Conservation (phyloP, 2,113 vertebrate species). For the Columbina picui region DNA sequence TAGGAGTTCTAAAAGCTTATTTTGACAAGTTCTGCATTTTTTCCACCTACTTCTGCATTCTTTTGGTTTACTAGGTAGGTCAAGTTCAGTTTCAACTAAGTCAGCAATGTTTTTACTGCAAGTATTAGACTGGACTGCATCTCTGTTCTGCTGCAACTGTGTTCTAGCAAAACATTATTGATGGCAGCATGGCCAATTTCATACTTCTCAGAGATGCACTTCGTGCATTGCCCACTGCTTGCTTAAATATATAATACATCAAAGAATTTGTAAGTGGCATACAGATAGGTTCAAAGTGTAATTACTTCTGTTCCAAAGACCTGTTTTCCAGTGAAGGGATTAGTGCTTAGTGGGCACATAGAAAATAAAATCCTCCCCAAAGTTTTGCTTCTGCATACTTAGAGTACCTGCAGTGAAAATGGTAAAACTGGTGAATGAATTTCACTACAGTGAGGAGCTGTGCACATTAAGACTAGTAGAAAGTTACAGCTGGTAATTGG, state of each 20-base stretch:
- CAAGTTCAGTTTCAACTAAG: background rate
- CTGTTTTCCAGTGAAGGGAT: background rate
- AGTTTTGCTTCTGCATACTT: background rate
- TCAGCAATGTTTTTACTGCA: background rate
- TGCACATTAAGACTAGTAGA: background rate
- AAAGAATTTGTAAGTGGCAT: background rate
- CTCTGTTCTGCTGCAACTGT: background rate
- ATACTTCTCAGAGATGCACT: background rate
- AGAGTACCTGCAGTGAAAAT: background rate
- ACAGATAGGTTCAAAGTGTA: background rate
- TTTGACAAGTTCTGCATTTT: background rate
- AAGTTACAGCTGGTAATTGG: background rate
- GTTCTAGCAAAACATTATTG: background rate
- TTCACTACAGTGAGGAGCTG: background rate
- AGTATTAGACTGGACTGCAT: background rate
- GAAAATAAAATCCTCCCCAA: background rate
- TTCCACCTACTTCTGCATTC: background rate
- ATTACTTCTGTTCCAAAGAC: background rate
- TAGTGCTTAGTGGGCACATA: background rate
- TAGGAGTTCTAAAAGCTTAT: background rate
- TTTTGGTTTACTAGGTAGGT: background rate
- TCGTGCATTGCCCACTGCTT: background rate
- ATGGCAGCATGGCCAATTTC: background rate
- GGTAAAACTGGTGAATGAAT: background rate
- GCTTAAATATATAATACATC: background rate